These are phyloP conservation scores for Microhierax caerulescens DNA, from an alignment of 2,797 vertebrate species.

Conservation along the genomic window DNA sequence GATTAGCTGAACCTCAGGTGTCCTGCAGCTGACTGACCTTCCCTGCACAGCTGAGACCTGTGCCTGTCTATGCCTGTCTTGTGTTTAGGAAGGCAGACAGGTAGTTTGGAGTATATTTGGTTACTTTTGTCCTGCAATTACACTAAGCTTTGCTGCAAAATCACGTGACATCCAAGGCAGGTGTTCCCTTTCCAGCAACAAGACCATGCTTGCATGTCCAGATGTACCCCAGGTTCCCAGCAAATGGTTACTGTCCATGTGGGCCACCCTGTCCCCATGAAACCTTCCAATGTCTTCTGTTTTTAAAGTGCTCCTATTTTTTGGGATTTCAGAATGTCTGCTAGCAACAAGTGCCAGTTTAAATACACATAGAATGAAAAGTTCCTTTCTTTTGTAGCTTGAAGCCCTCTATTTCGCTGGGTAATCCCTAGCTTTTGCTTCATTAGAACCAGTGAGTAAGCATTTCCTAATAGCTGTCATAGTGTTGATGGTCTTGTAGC, in stretches of 20 bases:
- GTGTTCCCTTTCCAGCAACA: neutral
- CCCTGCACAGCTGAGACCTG: neutral
- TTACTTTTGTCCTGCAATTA: neutral
- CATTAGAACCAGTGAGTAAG: neutral
- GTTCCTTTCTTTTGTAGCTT: neutral
- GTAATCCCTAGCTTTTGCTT: neutral
- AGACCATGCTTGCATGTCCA: neutral
- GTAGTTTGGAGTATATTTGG: neutral
- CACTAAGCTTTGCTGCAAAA: neutral
- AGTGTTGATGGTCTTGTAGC: neutral
- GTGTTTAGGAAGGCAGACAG: neutral
- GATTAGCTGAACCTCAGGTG: neutral
- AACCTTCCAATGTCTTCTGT: neutral
- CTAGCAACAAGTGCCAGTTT: neutral
- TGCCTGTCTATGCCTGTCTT: neutral
- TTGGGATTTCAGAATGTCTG: neutral
- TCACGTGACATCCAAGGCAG: rapidly evolving
- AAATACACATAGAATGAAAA: neutral
- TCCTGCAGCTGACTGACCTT: neutral
- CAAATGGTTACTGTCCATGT: neutral
- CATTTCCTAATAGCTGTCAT: neutral
- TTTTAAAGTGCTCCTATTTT: rapidly evolving
- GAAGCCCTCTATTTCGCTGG: neutral
- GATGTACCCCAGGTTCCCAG: neutral
- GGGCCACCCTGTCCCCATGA: neutral